These are phyloP conservation scores for Ginglymostoma cirratum DNA, from an alignment of 2,113 vertebrate species.

Conservation along the genomic window DNA sequence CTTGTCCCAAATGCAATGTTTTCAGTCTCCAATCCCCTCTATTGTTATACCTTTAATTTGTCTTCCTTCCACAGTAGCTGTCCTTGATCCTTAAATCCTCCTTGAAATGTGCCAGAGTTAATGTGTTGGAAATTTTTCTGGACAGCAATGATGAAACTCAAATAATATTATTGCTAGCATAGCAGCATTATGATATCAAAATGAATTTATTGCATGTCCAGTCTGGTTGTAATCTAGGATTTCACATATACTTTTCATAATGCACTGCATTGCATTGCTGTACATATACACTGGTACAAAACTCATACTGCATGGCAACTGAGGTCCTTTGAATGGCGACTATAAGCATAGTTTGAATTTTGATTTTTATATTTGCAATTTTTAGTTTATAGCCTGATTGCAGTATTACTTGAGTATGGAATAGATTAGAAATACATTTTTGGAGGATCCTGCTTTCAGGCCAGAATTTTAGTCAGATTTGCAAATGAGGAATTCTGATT, in stretches of 20 bases:
- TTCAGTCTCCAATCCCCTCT: background rate
- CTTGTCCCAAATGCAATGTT: background rate
- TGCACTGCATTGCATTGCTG: background rate
- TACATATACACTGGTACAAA: background rate
- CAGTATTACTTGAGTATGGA: background rate
- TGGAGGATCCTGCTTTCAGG: background rate
- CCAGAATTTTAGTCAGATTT: background rate
- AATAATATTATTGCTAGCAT: background rate
- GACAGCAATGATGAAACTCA: background rate
- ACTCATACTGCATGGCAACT: background rate
- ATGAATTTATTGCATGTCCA: background rate
- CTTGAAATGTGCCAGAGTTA: slow-evolving; percentile 1
- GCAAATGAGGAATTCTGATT: too few relatives aligned
- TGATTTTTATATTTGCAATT: background rate
- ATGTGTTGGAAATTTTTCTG: background rate
- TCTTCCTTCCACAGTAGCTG: background rate
- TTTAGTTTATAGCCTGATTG: background rate
- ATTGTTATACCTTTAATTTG: background rate
- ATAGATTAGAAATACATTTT: background rate
- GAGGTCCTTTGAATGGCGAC: background rate
- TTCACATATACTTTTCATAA: background rate
- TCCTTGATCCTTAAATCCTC: background rate
- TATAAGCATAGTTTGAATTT: background rate
- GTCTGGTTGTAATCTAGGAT: background rate
- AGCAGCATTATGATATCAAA: background rate